Evolutionary conservation across 2,888 invertebrate species (phyloP).

Genomic region (Tipula unca): DNA sequence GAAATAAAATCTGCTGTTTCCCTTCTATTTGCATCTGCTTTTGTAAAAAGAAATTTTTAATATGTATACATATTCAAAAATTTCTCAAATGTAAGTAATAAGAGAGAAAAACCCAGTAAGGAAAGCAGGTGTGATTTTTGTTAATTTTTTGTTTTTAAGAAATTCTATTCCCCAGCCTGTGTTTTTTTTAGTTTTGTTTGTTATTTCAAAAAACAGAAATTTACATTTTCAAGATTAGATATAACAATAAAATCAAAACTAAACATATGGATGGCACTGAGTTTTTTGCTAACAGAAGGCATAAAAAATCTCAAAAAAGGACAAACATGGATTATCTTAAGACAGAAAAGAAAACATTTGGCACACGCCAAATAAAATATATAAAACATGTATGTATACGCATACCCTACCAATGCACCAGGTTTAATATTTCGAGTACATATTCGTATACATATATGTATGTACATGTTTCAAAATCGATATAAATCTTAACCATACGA

Average conservation of each 20-base stretch:
- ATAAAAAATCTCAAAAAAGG: not conserved
- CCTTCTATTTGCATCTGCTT: not conserved
- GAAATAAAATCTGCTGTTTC: not conserved
- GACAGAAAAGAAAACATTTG: not conserved
- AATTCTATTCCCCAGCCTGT: not conserved
- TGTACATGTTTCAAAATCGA: not conserved
- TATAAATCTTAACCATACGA: too few species aligned
- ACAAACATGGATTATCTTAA: not conserved
- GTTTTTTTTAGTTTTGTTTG: not conserved
- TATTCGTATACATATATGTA: not conserved
- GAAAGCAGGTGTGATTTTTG: not conserved
- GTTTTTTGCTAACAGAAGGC: not conserved
- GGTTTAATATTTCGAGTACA: not conserved
- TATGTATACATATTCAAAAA: not conserved
- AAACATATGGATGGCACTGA: not conserved
- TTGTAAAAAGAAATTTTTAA: not conserved
- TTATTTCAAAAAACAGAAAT: not conserved
- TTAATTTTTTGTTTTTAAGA: not conserved
- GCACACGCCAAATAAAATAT: not conserved
- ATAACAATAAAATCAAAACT: not conserved
- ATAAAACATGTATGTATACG: not conserved
- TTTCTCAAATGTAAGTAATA: not conserved
- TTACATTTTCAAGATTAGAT: not conserved
- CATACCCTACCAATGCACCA: not conserved
- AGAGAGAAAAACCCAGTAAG: not conserved